These are phyloP conservation scores for Otus sunia DNA, from an alignment of 2,113 vertebrate species.

Conservation along the genomic window DNA sequence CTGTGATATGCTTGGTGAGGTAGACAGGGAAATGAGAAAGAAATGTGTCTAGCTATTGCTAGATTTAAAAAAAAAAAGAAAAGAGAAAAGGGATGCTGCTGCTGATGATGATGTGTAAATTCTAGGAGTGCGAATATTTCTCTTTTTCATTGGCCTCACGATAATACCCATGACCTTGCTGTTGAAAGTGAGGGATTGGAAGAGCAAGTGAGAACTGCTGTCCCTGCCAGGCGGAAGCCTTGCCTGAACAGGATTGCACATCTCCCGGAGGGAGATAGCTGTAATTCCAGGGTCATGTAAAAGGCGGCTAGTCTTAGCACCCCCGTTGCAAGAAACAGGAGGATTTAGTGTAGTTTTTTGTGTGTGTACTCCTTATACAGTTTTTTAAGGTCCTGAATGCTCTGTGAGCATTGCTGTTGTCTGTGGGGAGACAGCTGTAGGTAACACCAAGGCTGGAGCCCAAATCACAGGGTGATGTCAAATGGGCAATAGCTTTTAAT, in stretches of 20 bases:
- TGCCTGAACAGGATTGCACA: background rate
- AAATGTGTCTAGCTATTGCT: constrained; percentile 37
- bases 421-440: background rate
- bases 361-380: fast-evolving
- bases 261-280: background rate
- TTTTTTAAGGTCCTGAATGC: background rate
- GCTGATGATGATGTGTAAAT: background rate
- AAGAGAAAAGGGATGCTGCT: background rate
- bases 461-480: background rate
- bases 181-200: constrained; percentile 23
- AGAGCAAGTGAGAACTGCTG: background rate
- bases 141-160: constrained; percentile 27
- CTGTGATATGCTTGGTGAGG: background rate
- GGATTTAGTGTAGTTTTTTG: background rate
- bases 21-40: constrained; percentile 24
- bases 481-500: background rate
- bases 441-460: background rate
- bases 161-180: background rate
- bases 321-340: background rate
- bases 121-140: constrained; percentile 25
- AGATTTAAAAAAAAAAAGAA: background rate
- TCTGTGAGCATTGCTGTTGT: background rate
- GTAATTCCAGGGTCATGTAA: background rate
- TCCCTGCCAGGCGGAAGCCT: background rate
- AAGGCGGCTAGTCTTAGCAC: background rate